These are phyloP conservation scores for Caerostris extrusa DNA, from an alignment of 1,140 invertebrate species.

Conservation along the genomic window DNA sequence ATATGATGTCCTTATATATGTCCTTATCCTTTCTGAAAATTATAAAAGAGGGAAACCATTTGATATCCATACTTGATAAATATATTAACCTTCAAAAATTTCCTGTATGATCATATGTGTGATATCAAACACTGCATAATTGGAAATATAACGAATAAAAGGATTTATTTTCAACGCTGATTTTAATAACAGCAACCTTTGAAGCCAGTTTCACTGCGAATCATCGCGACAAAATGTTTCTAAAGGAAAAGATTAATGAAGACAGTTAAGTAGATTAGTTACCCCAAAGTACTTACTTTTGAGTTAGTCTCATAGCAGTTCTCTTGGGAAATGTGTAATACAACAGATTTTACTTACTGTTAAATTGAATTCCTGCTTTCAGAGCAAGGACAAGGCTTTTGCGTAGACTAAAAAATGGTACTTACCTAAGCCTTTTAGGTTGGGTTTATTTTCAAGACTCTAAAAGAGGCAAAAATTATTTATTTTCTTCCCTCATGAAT, in stretches of 20 bases:
- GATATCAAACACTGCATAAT: too few relatives aligned
- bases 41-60: too few relatives aligned
- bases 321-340: slow-evolving; percentile 5
- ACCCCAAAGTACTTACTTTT: slow-evolving; percentile 13
- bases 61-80: too few relatives aligned
- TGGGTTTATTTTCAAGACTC: neutral
- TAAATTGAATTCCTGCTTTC: neutral
- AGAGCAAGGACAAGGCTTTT: neutral
- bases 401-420: slow-evolving; percentile 11
- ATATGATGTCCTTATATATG: too few relatives aligned
- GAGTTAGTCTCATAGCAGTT: neutral
- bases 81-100: too few relatives aligned
- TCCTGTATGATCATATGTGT: too few relatives aligned
- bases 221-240: neutral
- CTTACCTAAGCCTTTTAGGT: slow-evolving; percentile 19
- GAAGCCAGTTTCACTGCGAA: neutral
- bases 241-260: slow-evolving; percentile 28
- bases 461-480: slow-evolving; percentile 16
- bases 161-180: neutral
- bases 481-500: slow-evolving; percentile 2
- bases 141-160: neutral
- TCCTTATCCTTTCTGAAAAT: too few relatives aligned
- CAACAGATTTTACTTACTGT: slow-evolving; percentile 17
- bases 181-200: neutral
- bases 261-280: slow-evolving; percentile 27